Conservation (phyloP, 2,113 vertebrate genomes). For the Dolichotis patagonum region DNA sequence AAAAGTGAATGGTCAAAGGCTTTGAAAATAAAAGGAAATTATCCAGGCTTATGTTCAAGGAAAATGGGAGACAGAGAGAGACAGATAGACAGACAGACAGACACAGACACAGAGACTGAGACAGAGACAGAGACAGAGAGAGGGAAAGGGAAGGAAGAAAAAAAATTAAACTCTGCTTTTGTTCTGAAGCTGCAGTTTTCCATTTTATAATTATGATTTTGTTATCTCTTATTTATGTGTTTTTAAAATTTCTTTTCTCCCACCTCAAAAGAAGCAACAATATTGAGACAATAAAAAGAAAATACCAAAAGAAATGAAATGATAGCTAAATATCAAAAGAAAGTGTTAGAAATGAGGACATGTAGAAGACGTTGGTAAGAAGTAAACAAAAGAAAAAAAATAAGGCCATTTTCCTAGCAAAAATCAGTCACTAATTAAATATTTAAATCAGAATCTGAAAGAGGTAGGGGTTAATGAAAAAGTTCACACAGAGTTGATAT, state of each 20-base stretch:
- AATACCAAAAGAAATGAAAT: background rate
- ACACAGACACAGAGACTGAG: too few relatives aligned
- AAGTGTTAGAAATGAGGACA: background rate
- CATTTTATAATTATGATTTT: background rate
- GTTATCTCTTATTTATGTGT: background rate
- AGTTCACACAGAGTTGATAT: background rate
- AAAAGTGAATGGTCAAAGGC: too few relatives aligned
- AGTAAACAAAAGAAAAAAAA: background rate
- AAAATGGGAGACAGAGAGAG: too few relatives aligned
- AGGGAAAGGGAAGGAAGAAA: background rate
- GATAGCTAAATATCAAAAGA: background rate
- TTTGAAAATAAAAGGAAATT: too few relatives aligned
- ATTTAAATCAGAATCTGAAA: background rate
- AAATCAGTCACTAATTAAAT: background rate
- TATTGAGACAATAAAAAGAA: background rate
- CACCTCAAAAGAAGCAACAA: background rate
- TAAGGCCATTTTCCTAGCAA: background rate
- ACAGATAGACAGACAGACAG: too few relatives aligned
- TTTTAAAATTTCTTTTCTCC: background rate
- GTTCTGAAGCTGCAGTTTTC: background rate
- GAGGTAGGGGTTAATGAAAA: background rate
- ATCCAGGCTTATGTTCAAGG: too few relatives aligned
- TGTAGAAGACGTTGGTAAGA: rapidly evolving
- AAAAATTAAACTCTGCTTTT: background rate
- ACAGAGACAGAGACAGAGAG: too few relatives aligned